Percentiles rank a stretch among this genome's conserved stretches.
phyloP scores from a whole-genome alignment of 2,888 invertebrate species.

The Xestia sexstrigata region DNA sequence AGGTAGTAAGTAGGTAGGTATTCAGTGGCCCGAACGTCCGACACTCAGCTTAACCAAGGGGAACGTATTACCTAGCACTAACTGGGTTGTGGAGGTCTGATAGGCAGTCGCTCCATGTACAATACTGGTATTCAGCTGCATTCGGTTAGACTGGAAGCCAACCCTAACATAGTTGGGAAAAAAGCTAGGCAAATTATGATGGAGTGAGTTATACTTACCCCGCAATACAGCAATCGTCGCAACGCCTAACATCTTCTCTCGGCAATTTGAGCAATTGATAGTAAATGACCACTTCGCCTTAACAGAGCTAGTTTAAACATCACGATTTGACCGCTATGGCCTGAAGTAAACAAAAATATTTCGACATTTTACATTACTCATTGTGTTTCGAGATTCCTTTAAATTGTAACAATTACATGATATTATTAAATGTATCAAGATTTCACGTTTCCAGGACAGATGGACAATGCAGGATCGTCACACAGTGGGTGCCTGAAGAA shows the following conservation, averaged over 20 bases:
- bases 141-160: neutral
- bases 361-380: slow-evolving; percentile 31
- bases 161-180: no score
- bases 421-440: neutral
- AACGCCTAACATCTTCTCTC: neutral
- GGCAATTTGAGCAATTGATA: neutral
- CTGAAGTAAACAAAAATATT: slow-evolving; percentile 25
- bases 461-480: no score
- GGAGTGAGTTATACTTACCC: neutral
- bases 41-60: neutral
- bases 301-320: slow-evolving; percentile 25
- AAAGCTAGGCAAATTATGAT: neutral
- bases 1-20: neutral
- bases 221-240: neutral
- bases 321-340: slow-evolving; percentile 58
- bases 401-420: neutral
- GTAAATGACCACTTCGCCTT: slow-evolving; percentile 29
- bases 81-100: neutral
- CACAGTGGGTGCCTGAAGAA: no score
- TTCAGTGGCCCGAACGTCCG: neutral
- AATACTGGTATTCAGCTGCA: neutral
- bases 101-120: neutral
- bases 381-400: slow-evolving; percentile 13
- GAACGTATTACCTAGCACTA: neutral
- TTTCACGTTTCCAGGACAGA: no score